A percentile compares a stretch with the other conserved stretches of the same genome.
Conservation (phyloP, 2,113 vertebrate species). For the Campylomormyrus numenius region DNA sequence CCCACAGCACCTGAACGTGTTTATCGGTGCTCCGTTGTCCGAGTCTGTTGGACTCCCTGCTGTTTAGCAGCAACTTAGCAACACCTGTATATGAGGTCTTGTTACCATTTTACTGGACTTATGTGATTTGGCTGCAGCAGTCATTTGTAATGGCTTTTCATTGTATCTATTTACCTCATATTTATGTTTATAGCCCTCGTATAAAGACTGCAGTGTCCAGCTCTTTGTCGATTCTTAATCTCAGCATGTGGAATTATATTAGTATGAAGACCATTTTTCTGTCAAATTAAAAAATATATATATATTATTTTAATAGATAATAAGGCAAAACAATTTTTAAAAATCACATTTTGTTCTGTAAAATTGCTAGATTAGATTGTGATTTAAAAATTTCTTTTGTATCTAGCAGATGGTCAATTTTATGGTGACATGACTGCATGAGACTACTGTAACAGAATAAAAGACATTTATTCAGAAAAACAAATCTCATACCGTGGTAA, state of each 20-base stretch:
- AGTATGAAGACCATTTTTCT: neutral
- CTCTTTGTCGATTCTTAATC: neutral
- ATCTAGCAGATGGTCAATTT: neutral
- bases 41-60: neutral
- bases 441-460: neutral
- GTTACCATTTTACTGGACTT: neutral
- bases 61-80: neutral
- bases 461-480: neutral
- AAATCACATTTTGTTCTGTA: neutral
- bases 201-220: neutral
- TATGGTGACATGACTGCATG: neutral
- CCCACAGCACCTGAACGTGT: neutral
- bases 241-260: neutral
- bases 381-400: neutral
- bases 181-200: neutral
- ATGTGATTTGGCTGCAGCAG: neutral
- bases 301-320: neutral
- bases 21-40: too few relatives aligned
- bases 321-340: neutral
- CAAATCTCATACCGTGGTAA: neutral
- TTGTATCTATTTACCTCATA: neutral
- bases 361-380: neutral
- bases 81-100: neutral
- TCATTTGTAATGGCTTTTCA: neutral
- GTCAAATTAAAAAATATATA: neutral